Conservation (phyloP, 2,888 invertebrate species). For the Tachina lurida region DNA sequence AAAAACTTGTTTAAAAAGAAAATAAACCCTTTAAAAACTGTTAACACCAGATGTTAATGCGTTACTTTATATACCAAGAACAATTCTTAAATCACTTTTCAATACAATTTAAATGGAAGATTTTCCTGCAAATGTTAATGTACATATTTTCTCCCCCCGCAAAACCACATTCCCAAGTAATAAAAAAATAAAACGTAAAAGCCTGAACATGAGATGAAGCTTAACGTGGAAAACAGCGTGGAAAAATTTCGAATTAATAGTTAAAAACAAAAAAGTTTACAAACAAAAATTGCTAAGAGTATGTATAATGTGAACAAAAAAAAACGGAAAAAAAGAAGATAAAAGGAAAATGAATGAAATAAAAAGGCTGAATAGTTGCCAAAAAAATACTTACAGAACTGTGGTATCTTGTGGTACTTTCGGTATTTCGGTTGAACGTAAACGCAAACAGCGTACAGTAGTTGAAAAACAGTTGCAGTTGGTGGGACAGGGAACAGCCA, state of each 20-base stretch:
- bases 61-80: conserved; percentile 1
- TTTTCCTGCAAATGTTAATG: conserved; percentile 17
- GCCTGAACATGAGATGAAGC: conserved; percentile 56
- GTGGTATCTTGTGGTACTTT: conserved; percentile 79
- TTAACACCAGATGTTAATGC: conserved; percentile 32
- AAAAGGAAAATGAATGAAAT: not conserved
- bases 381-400: conserved; percentile 79
- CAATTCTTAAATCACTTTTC: conserved; percentile 20
- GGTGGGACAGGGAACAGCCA: conserved; percentile 76
- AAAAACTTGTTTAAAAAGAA: not conserved
- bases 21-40: conserved; percentile 16
- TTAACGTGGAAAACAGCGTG: conserved; percentile 19
- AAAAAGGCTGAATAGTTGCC: conserved; percentile 26
- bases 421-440: conserved; percentile 77
- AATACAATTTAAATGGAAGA: conserved; percentile 35
- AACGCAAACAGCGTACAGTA: conserved; percentile 80
- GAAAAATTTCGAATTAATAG: conserved; percentile 28
- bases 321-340: not conserved
- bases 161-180: conserved; percentile 36
- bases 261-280: conserved; percentile 41
- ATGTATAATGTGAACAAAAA: conserved; percentile 15
- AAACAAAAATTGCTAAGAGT: conserved; percentile 33
- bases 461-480: conserved; percentile 80
- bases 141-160: not conserved
- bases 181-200: conserved; percentile 34